phyloP scores from a whole-genome alignment of 2,797 vertebrate species.

The Xenentodon cancila region DNA sequence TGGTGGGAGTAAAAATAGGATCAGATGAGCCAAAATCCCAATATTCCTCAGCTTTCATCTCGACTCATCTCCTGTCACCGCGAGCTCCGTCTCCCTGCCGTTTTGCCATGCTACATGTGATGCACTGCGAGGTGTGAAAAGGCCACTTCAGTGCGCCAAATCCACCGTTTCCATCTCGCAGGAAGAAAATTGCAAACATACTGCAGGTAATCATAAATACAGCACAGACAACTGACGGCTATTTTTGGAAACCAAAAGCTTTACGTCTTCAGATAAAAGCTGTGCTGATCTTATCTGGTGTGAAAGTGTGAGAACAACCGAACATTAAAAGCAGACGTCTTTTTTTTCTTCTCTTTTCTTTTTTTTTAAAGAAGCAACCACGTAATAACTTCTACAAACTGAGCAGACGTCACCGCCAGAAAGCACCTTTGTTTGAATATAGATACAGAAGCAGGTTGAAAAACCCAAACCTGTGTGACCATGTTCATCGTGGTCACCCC shows the following conservation, averaged over 20 bases:
- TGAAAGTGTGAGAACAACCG: neutral
- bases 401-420: no score
- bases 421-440: no score
- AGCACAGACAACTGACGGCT: neutral
- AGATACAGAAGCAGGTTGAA: no score
- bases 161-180: constrained; percentile 30
- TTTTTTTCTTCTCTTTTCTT: no score
- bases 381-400: neutral
- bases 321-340: constrained; percentile 3
- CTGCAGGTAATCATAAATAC: constrained; percentile 14
- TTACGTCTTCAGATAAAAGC: neutral
- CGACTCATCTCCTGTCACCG: neutral
- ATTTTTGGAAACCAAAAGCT: constrained; percentile 6
- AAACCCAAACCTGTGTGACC: no score
- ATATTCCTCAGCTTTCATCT: constrained; percentile 28
- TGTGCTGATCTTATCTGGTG: neutral
- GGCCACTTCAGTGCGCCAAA: constrained; percentile 42
- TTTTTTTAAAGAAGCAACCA: no score
- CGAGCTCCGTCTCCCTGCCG: neutral
- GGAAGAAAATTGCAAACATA: constrained; percentile 3
- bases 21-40: constrained; percentile 40
- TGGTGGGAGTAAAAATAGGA: constrained; percentile 41
- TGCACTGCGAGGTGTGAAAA: constrained; percentile 57
- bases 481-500: no score
- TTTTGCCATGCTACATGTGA: no score